A percentile compares a stretch with the other conserved stretches of the same genome.
Evolutionary conservation across 2,888 invertebrate species (phyloP).

Genomic region (Amphipyra tragopoginis): DNA sequence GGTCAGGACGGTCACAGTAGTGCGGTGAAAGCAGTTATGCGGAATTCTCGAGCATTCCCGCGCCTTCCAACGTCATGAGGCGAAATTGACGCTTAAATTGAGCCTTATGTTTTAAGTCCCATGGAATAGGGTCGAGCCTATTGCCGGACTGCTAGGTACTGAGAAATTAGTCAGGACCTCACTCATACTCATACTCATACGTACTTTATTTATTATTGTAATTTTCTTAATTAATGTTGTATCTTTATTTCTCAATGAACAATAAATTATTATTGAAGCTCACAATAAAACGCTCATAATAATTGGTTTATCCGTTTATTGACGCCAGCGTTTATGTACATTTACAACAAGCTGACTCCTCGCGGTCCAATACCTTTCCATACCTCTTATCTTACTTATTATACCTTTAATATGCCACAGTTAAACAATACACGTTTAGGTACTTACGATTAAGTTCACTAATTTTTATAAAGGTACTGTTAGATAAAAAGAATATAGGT

Average conservation of each 20-base stretch:
- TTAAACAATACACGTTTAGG: constrained; percentile 50
- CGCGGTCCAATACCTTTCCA: constrained; percentile 31
- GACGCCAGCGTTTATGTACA: constrained; percentile 78
- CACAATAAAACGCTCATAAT: constrained; percentile 45
- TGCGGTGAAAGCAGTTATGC: too few relatives aligned
- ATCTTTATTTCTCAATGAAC: not conserved
- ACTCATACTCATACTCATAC: too few relatives aligned
- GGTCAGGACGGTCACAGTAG: too few relatives aligned
- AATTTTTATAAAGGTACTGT: constrained; percentile 39
- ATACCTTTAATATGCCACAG: constrained; percentile 55
- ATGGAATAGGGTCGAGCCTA: too few relatives aligned
- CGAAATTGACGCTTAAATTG: too few relatives aligned
- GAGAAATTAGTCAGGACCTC: too few relatives aligned
- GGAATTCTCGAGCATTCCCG: too few relatives aligned
- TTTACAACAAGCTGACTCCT: constrained; percentile 69
- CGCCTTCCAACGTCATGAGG: too few relatives aligned
- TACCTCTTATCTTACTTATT: constrained; percentile 38
- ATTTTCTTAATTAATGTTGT: too few relatives aligned
- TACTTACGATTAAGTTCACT: constrained; percentile 42
- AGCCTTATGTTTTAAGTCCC: too few relatives aligned
- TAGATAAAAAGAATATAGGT: constrained; percentile 26
- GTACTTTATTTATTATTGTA: too few relatives aligned
- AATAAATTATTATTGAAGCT: not conserved
- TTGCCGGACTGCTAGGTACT: too few relatives aligned
- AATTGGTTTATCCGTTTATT: constrained; percentile 76